Evolutionary conservation across 1,140 invertebrate species (phyloP).

Genomic region (Macrocentrus cingulum): DNA sequence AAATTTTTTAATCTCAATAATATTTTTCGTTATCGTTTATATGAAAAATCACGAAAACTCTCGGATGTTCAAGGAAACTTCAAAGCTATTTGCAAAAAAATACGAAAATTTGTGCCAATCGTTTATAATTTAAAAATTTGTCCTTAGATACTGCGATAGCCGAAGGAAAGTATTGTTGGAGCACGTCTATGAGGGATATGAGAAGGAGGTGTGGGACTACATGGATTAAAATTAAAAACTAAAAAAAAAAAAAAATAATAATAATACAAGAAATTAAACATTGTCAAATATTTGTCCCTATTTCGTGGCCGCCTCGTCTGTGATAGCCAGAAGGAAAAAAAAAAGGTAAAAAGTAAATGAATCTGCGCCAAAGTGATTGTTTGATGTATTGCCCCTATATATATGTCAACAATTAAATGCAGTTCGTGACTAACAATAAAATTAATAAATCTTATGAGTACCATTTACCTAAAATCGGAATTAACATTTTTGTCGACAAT

Average conservation of each 20-base stretch:
- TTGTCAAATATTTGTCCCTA: constrained; percentile 33
- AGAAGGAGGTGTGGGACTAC: constrained; percentile 98
- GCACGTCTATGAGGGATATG: constrained; percentile 98
- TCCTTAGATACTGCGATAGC: constrained; percentile 98
- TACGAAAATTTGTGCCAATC: too few species aligned
- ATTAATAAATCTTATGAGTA: constrained; percentile 13
- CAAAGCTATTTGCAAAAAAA: too few species aligned
- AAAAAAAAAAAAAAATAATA: too few species aligned
- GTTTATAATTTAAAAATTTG: too few species aligned
- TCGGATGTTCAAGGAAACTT: too few species aligned
- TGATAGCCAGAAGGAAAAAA: constrained; percentile 46
- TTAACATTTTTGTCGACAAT: background rate
- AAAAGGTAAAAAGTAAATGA: constrained; percentile 25
- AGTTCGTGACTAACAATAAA: constrained; percentile 37
- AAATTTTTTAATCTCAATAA: too few species aligned
- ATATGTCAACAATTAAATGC: constrained; percentile 38
- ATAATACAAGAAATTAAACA: too few species aligned
- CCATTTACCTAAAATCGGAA: background rate
- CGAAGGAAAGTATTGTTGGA: constrained; percentile 90
- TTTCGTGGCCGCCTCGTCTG: constrained; percentile 48
- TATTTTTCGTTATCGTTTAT: too few species aligned
- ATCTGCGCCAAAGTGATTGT: constrained; percentile 12
- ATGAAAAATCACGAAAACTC: too few species aligned
- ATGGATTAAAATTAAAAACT: constrained; percentile 76
- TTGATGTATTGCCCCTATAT: constrained; percentile 11